phyloP scores from a whole-genome alignment of 2,113 vertebrate genomes.

The Rhinolophus ferrumequinum region DNA sequence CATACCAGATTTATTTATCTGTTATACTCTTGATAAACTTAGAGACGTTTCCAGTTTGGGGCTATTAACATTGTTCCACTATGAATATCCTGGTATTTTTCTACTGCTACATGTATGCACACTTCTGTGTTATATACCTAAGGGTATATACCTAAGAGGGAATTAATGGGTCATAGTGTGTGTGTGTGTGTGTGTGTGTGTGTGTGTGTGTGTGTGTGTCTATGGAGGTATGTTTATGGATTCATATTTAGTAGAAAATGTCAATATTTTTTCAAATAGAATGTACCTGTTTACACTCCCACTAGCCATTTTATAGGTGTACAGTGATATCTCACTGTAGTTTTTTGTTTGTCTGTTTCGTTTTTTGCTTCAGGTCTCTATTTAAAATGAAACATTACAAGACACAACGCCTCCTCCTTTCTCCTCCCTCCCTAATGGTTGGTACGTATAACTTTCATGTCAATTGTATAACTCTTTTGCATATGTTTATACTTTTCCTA shows the following conservation, averaged over 20 bases:
- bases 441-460: not conserved
- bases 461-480: not conserved
- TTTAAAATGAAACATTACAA: not conserved
- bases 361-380: not conserved
- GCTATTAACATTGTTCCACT: not conserved
- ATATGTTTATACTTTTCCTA: not conserved
- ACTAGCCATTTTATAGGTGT: not conserved
- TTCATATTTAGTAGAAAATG: not conserved
- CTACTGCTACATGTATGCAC: not conserved
- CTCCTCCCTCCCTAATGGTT: not conserved
- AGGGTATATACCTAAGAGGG: not conserved
- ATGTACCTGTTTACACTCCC: not conserved
- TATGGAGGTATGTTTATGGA: no score
- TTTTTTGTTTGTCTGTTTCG: not conserved
- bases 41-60: not conserved
- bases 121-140: not conserved
- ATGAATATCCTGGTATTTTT: not conserved
- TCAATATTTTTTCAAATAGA: not conserved
- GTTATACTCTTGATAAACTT: not conserved
- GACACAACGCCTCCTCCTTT: not conserved
- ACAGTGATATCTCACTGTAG: not conserved
- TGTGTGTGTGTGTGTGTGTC: no score
- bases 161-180: not conserved
- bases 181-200: no score
- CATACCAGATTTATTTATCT: not conserved